These are phyloP conservation scores for Mercenaria mercenaria DNA, from an alignment of 1,140 invertebrate species.

Conservation along the genomic window DNA sequence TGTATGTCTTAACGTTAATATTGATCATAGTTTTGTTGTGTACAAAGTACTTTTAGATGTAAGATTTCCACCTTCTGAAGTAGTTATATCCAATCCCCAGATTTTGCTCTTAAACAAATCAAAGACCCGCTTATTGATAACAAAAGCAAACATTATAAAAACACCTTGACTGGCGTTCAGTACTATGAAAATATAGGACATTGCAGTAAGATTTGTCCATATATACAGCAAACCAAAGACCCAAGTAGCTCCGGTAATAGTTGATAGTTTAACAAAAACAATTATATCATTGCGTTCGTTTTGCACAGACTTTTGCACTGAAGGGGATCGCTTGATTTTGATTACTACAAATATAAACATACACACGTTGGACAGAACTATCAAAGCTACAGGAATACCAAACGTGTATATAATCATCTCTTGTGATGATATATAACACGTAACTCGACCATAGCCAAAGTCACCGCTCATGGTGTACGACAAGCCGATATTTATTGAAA, in stretches of 20 bases:
- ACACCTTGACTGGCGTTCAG: slow-evolving; percentile 39
- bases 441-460: slow-evolving; percentile 23
- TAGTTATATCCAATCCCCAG: no score
- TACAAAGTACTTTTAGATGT: no score
- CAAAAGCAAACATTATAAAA: slow-evolving; percentile 46
- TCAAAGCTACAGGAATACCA: slow-evolving; percentile 2
- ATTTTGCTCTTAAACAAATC: no score
- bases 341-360: slow-evolving; percentile 40
- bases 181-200: slow-evolving; percentile 42
- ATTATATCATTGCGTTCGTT: slow-evolving; percentile 9
- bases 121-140: slow-evolving; percentile 34
- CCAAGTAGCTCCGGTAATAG: slow-evolving; percentile 44
- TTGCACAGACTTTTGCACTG: background rate
- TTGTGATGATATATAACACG: slow-evolving; percentile 46
- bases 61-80: no score
- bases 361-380: background rate
- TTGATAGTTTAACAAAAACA: slow-evolving; percentile 49
- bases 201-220: background rate
- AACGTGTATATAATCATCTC: slow-evolving; percentile 25
- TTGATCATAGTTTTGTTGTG: no score
- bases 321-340: background rate
- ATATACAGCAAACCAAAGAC: slow-evolving; percentile 48
- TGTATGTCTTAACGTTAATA: no score
- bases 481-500: background rate
- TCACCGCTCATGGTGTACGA: background rate